These are phyloP conservation scores for Baccha elongata DNA, from an alignment of 2,888 invertebrate genomes.

Conservation along the genomic window DNA sequence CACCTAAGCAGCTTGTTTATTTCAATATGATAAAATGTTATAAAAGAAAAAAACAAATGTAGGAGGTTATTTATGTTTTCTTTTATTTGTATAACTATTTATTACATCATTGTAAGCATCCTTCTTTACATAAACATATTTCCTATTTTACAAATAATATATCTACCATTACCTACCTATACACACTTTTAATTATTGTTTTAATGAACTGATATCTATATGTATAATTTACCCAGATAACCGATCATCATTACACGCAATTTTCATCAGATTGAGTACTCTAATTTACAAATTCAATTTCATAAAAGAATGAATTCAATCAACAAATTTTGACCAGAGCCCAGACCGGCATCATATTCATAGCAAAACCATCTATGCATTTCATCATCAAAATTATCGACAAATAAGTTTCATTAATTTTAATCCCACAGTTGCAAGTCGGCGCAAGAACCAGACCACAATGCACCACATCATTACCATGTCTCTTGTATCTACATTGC, in stretches of 20 bases:
- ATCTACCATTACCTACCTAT: too few species aligned
- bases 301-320: slow-evolving; percentile 68
- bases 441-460: slow-evolving; percentile 51
- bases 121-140: too few species aligned
- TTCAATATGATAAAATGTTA: too few species aligned
- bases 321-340: slow-evolving; percentile 51
- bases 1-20: too few species aligned
- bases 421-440: slow-evolving; percentile 52
- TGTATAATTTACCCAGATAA: background rate
- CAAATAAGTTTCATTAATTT: slow-evolving; percentile 70
- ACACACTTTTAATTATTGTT: too few species aligned
- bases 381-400: slow-evolving; percentile 67
- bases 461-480: slow-evolving; percentile 62
- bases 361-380: slow-evolving; percentile 25
- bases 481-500: slow-evolving; percentile 21
- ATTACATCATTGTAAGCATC: too few species aligned
- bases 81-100: too few species aligned
- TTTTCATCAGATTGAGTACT: slow-evolving; percentile 39
- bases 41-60: too few species aligned
- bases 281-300: slow-evolving; percentile 63
- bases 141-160: too few species aligned
- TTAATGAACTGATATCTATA: background rate
- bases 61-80: too few species aligned
- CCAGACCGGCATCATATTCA: slow-evolving; percentile 29
- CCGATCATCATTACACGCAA: slow-evolving; percentile 12